Evolutionary conservation across 2,113 vertebrate species (phyloP).

Genomic region (Pedionomus torquatus): DNA sequence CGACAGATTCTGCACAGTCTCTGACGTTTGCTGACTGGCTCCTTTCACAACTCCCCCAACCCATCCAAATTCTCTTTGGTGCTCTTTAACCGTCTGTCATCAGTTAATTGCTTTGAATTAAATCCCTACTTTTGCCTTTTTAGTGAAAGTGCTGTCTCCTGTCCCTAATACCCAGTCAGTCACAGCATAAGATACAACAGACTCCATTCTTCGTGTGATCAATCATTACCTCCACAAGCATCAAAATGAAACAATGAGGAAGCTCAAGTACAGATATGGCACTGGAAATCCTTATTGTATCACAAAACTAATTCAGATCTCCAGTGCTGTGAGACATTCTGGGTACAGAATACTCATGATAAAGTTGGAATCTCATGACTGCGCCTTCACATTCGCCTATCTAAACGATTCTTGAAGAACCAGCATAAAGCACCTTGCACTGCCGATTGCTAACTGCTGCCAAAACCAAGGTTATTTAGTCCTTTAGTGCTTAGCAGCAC

Average conservation of each 20-base stretch:
- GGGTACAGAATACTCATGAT: background rate
- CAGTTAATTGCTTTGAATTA: background rate
- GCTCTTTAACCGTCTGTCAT: background rate
- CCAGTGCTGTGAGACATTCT: background rate
- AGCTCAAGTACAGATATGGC: background rate
- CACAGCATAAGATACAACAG: rapidly evolving
- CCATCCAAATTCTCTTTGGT: background rate
- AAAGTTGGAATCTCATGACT: background rate
- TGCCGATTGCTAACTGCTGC: background rate
- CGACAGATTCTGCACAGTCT: background rate
- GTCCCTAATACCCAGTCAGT: background rate
- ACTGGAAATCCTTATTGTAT: background rate
- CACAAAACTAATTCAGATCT: background rate
- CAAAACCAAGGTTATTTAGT: background rate
- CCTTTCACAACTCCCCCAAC: background rate
- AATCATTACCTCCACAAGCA: background rate
- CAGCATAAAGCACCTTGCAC: background rate
- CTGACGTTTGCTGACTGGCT: background rate
- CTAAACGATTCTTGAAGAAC: background rate
- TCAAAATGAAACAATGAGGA: background rate
- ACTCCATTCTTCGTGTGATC: background rate
- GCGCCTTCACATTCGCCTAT: background rate
- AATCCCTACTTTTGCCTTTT: background rate
- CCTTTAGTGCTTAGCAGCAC: background rate
- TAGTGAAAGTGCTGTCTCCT: background rate